phyloP scores from a whole-genome alignment of 2,797 vertebrate species.

The Phoeniculus purpureus region DNA sequence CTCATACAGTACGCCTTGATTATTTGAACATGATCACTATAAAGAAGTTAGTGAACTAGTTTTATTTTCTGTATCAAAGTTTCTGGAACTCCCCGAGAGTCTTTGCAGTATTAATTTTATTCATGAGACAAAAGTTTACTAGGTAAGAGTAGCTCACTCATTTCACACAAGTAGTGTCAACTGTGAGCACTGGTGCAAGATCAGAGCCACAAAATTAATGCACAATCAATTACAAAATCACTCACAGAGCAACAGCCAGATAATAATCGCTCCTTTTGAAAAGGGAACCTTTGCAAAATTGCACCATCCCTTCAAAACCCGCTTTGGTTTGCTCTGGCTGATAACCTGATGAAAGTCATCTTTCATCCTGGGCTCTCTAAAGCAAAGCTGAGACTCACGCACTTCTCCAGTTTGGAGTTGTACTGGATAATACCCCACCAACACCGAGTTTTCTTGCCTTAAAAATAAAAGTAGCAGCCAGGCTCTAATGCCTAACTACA shows the following conservation, averaged over 20 bases:
- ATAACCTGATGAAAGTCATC: background rate
- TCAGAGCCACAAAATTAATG: conserved; percentile 23
- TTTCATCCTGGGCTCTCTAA: background rate
- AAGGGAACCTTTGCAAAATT: background rate
- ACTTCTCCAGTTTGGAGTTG: background rate
- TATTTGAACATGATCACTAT: background rate
- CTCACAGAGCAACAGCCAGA: background rate
- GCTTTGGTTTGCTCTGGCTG: background rate
- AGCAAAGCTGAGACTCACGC: background rate
- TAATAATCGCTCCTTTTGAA: background rate
- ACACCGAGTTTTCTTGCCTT: background rate
- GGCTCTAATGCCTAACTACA: background rate
- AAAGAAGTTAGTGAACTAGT: background rate
- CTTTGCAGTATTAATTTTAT: background rate
- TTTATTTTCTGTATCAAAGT: background rate
- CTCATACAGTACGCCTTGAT: background rate
- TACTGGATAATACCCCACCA: background rate
- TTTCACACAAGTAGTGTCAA: background rate
- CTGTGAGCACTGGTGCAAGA: background rate
- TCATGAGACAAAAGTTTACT: background rate
- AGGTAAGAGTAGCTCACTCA: background rate
- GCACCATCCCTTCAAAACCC: background rate
- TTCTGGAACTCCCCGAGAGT: background rate
- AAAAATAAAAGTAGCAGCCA: background rate
- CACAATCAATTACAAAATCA: conserved; percentile 44